Conservation (phyloP, 2,797 vertebrate species). For the Sternarchorhynchus goeldii region DNA sequence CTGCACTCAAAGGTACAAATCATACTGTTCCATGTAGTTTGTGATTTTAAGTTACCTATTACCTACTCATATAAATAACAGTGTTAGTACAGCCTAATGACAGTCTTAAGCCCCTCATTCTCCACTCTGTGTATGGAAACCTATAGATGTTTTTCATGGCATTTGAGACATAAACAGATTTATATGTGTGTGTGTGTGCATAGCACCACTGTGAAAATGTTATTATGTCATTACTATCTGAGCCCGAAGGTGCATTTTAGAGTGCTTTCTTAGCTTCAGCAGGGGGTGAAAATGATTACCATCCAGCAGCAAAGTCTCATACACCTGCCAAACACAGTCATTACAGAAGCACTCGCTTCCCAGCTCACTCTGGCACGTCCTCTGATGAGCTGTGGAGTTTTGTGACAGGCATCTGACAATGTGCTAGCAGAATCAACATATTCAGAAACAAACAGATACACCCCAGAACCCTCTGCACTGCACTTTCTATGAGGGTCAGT, state of each 20-base stretch:
- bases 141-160: conserved; percentile 14
- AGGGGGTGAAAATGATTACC: conserved; percentile 41
- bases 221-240: conserved; percentile 31
- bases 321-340: conserved; percentile 7
- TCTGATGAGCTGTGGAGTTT: conserved; percentile 34
- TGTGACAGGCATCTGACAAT: conserved; percentile 43
- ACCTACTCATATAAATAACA: background rate
- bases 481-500: conserved; percentile 18
- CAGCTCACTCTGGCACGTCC: conserved; percentile 1
- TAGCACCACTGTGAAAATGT: background rate
- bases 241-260: conserved; percentile 23
- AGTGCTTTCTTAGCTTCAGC: conserved; percentile 32
- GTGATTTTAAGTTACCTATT: background rate
- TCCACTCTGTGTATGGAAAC: background rate
- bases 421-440: conserved; percentile 15
- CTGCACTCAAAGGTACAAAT: conserved; percentile 11
- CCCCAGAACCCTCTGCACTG: conserved; percentile 21
- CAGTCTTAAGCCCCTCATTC: background rate
- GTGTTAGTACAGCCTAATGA: background rate
- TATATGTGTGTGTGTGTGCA: conserved; percentile 5
- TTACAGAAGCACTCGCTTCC: conserved; percentile 19
- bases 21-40: background rate
- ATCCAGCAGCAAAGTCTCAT: conserved; percentile 25
- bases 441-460: conserved; percentile 41
- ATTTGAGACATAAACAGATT: conserved; percentile 4